These are phyloP conservation scores for Drosophila phalerata DNA, from an alignment of 2,888 invertebrate species.

Conservation along the genomic window DNA sequence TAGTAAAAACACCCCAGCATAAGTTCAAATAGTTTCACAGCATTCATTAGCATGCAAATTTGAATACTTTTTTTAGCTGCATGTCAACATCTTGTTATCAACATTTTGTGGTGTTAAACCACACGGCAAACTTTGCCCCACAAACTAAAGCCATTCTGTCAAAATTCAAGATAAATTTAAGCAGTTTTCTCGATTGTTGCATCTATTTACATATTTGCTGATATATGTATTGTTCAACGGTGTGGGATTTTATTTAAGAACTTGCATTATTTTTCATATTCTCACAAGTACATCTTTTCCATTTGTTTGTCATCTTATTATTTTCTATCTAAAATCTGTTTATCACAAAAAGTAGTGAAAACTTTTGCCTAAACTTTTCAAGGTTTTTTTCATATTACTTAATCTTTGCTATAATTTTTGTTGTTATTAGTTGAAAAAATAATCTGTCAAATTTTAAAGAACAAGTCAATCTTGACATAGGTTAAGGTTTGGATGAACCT, in stretches of 20 bases:
- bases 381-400: conserved; percentile 19
- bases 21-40: conserved; percentile 42
- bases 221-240: background rate
- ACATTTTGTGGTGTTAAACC: conserved; percentile 11
- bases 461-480: conserved; percentile 7
- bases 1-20: background rate
- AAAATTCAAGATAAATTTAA: background rate
- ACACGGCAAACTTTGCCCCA: conserved; percentile 40
- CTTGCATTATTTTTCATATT: too few species aligned
- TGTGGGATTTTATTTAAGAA: background rate
- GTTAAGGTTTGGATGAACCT: conserved; percentile 2
- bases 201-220: background rate
- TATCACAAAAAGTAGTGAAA: conserved; percentile 21
- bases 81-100: conserved; percentile 23
- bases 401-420: conserved; percentile 18
- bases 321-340: conserved; percentile 18
- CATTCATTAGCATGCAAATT: conserved; percentile 65
- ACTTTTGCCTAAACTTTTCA: conserved; percentile 20
- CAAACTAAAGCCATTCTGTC: background rate
- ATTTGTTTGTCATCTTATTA: conserved; percentile 16
- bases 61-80: conserved; percentile 45
- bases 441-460: conserved; percentile 1
- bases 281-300: background rate
- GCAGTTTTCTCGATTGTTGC: background rate
- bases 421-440: background rate